phyloP scores from a whole-genome alignment of 2,797 vertebrate genomes.

The Dryobates pubescens region DNA sequence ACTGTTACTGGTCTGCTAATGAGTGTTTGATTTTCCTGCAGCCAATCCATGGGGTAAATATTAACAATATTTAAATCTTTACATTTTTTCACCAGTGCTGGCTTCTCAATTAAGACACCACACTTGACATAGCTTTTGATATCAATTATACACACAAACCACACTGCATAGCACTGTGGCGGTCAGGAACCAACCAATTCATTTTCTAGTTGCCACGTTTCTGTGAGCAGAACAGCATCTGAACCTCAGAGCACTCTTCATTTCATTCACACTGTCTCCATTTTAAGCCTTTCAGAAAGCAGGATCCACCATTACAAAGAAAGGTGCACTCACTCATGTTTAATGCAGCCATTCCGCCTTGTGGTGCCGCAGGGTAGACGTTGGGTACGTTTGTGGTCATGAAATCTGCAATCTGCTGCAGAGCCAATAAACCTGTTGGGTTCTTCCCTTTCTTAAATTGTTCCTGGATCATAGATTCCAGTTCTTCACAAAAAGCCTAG shows the following conservation, averaged over 20 bases:
- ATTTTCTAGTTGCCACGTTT: not conserved
- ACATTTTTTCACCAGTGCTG: not conserved
- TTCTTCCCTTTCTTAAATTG: constrained; percentile 98
- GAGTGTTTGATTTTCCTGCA: not conserved
- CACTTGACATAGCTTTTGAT: not conserved
- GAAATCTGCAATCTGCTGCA: constrained; percentile 98
- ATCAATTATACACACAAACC: not conserved
- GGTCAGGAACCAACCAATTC: not conserved
- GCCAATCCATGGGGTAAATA: not conserved
- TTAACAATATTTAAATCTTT: not conserved
- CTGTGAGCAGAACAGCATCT: not conserved
- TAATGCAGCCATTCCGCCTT: constrained; percentile 96
- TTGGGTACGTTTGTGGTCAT: constrained; percentile 94
- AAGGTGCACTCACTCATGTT: constrained; percentile 92
- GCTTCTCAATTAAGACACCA: not conserved
- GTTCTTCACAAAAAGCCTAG: constrained; percentile 97
- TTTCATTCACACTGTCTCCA: not conserved
- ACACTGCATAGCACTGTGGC: not conserved
- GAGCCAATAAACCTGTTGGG: constrained; percentile 92
- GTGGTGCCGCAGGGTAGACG: constrained; percentile 93
- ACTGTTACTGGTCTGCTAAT: not conserved
- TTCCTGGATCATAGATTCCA: constrained; percentile 98
- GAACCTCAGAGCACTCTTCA: not conserved
- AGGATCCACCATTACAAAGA: not conserved
- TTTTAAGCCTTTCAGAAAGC: not conserved